Base-by-base conservation (phyloP, 2,113 vertebrate genomes). In the Phodopus roborovskii region DNA sequence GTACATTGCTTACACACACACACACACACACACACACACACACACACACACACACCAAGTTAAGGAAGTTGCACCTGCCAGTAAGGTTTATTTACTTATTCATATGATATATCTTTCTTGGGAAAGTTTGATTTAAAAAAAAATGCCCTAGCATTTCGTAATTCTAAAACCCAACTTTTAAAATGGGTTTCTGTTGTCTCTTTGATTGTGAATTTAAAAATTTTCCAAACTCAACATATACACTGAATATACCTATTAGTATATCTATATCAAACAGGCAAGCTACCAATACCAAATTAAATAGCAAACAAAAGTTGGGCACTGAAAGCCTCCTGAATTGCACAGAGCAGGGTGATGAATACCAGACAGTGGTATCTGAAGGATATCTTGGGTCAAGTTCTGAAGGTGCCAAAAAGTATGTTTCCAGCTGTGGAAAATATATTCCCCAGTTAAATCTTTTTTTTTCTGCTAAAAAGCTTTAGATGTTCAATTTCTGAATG, bases 361-460 rank as follows among this genome's bases (percentile, higher is more conserved):
- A 30, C 33, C 11, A 89, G 66, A 36, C 20, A 66, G 2, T 42
- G 22, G 9, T 86, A 7, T 88, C 45, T 82, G 30, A 88, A 94
- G 16, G 66, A 78, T 42, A 36, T 71, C 60, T 84, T 78, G 42
- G 13, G 82, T 91, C 33, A 62, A 73, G 56, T 71, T 96, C 30
- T 74, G 5, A 85, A 79, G 24, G 39, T 30, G 42, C 10, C 17
- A 33, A 28, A 62, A 92, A 78, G 17, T 5, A 91, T 90, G 28
- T 9, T 94, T n/a, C 28, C 56, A 62, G 26, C 39, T 89, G 12
- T 71, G 94, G 42, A 92, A 96, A 96, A 83, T 84, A 58, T 70
- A 77, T 79, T 71, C 50, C 70, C 48, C 9, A 48, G 90, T 53
- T 81, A 83, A 92, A 48, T 88, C 81, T 26, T 19, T 77, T 42